Percentiles rank a stretch among this genome's conserved stretches.
These are phyloP conservation scores for Agrypnus murinus DNA, from an alignment of 2,888 invertebrate species.

Conservation along the genomic window DNA sequence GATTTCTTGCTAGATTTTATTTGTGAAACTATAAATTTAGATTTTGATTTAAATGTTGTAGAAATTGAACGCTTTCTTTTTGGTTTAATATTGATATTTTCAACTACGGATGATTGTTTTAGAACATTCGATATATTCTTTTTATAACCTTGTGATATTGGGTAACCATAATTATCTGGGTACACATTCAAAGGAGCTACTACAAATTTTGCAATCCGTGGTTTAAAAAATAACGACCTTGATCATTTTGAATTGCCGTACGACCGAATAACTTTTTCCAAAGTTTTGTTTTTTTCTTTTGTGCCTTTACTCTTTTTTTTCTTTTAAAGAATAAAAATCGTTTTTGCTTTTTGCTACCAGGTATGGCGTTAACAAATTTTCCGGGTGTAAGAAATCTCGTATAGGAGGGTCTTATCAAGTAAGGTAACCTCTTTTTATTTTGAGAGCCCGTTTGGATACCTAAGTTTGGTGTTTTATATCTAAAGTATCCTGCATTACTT, in stretches of 20 bases:
- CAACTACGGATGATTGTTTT: neutral
- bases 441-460: too few relatives aligned
- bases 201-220: conserved; percentile 58
- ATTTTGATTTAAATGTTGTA: neutral
- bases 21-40: neutral
- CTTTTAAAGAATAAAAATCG: conserved; percentile 48
- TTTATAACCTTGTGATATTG: neutral
- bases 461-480: too few relatives aligned
- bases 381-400: too few relatives aligned
- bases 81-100: neutral
- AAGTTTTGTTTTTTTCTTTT: conserved; percentile 52
- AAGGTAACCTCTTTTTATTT: too few relatives aligned
- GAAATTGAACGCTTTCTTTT: neutral
- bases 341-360: conserved; percentile 25
- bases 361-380: too few relatives aligned
- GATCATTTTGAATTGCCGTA: conserved; percentile 6
- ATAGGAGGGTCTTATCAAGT: too few relatives aligned
- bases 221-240: conserved; percentile 60
- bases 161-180: neutral
- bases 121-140: neutral
- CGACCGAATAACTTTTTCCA: conserved; percentile 58
- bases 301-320: conserved; percentile 44
- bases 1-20: neutral
- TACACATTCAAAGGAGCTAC: conserved; percentile 45
- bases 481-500: too few relatives aligned